Conservation (phyloP, 2,888 invertebrate species). For the Plutella xylostella region DNA sequence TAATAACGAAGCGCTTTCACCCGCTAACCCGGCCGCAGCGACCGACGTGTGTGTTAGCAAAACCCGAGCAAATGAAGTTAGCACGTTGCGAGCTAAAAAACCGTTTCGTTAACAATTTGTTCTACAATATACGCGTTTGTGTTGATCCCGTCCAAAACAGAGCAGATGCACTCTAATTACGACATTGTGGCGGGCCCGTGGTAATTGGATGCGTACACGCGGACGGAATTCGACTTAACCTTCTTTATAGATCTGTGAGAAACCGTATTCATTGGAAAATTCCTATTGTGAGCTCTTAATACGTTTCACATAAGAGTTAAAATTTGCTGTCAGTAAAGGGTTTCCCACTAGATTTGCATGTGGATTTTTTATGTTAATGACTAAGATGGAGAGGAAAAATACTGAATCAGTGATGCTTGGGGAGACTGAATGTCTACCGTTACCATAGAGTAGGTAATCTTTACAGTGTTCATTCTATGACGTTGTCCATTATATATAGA, state of each 20-base stretch:
- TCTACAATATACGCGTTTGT: constrained; percentile 56
- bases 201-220: constrained; percentile 52
- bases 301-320: neutral
- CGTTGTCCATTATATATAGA: too few species aligned
- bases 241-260: too few species aligned
- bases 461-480: too few species aligned
- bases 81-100: constrained; percentile 46
- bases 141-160: constrained; percentile 66
- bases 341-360: neutral
- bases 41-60: too few species aligned
- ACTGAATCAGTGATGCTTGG: too few species aligned
- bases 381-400: too few species aligned
- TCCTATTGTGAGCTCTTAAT: too few species aligned
- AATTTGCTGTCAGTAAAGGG: neutral
- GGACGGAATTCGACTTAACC: constrained; percentile 36
- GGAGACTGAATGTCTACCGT: too few species aligned
- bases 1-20: too few species aligned
- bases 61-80: constrained; percentile 66
- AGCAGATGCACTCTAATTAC: constrained; percentile 67
- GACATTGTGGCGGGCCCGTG: constrained; percentile 44
- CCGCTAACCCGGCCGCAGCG: too few species aligned
- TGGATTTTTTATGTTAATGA: neutral
- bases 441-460: too few species aligned
- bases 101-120: constrained; percentile 63
- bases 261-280: too few species aligned